Evolutionary conservation across 2,797 vertebrate genomes (phyloP), one percentile per base, ranked within the genome.

Genomic region (Otolemur crassicaudatus): DNA sequence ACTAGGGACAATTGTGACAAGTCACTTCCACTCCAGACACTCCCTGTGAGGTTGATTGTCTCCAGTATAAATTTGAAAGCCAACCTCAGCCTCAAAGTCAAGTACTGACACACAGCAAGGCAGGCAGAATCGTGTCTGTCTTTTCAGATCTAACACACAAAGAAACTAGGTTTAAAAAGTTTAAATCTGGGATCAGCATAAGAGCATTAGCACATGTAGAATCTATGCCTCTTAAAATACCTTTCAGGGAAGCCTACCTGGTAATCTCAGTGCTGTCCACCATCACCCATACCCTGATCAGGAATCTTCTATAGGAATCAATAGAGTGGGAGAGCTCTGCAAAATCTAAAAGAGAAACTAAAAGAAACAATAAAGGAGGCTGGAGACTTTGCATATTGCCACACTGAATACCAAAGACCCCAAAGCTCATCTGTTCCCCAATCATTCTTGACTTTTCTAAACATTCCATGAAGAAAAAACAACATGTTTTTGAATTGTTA

Each of bases 211-310:
- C 7, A 46, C 12, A 7, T 2, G 22, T 14, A 19, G 16, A 22
- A 1, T n/a, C 75, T 5, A 14, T 8, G 72, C 8, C 27, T 34
- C 37, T 76, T 69, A 23, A 7, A 8, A 9, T 9, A 17, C 23
- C 29, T 40, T 87, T 29, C 1, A 25, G 70, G n/a, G 29, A 60
- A 40, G 2, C 29, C 79, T 70, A 11, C 1, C 61, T 23, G 63
- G 37, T 16, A 27, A 29, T 3, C 5, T 17, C 13, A 2, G 92
- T 25, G 73, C 22, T 16, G 20, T 58, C 12, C 10, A 17, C 8
- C 12, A 19, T 43, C 37, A 3, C 2, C 22, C 27, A 2, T 3
- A 5, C 0, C 3, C 27, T 17, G 5, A 5, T 8, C 20, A 43
- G 27, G 8, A 29, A 4, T 25, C 6, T 17, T 70, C 22, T 0